Conservation (phyloP, 2,113 vertebrate genomes). For the Romanogobio albipinnatus region DNA sequence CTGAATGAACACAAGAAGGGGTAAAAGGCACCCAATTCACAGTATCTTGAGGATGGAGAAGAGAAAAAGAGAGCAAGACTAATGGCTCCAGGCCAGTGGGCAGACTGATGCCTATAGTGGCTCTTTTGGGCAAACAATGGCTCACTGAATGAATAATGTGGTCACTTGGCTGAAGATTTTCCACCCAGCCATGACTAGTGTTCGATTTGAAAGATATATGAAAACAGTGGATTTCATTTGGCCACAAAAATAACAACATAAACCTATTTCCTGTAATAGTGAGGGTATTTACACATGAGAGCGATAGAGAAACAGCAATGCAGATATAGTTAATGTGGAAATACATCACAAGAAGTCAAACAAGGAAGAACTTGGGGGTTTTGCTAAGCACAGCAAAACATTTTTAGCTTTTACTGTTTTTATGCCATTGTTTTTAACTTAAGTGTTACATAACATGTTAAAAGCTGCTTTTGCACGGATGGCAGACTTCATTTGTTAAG, state of each 20-base stretch:
- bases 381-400: neutral
- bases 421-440: neutral
- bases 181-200: conserved; percentile 39
- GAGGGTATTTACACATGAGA: neutral
- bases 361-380: neutral
- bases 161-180: conserved; percentile 39
- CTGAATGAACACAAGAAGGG: conserved; percentile 18
- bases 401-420: neutral
- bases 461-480: neutral
- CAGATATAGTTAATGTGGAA: neutral
- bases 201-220: conserved; percentile 44
- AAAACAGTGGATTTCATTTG: conserved; percentile 39
- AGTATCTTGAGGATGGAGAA: conserved; percentile 7
- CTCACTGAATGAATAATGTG: conserved; percentile 47
- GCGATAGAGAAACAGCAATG: neutral
- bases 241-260: neutral
- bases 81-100: conserved; percentile 48
- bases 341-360: neutral
- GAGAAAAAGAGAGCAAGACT: conserved; percentile 1
- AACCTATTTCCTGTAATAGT: neutral
- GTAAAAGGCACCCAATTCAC: conserved; percentile 51
- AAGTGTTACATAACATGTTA: neutral
- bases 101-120: conserved; percentile 43
- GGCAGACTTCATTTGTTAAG: neutral
- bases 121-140: conserved; percentile 40